Conservation (phyloP, 2,113 vertebrate genomes). For the Uria aalge region DNA sequence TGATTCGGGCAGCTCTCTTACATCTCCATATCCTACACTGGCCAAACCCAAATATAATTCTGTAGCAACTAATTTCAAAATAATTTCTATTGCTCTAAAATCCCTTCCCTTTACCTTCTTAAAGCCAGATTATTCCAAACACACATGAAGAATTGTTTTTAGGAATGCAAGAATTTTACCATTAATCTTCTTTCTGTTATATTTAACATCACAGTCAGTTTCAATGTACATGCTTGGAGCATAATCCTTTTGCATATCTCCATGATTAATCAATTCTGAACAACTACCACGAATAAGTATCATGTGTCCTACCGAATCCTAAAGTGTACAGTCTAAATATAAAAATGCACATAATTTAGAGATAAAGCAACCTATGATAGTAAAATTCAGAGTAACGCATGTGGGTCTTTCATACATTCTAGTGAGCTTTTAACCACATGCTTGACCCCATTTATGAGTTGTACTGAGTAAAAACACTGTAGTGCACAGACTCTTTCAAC, state of each 20-base stretch:
- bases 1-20: fast-evolving
- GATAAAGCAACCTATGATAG: background rate
- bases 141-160: background rate
- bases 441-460: background rate
- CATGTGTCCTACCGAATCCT: background rate
- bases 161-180: background rate
- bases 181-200: background rate
- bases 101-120: background rate
- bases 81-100: background rate
- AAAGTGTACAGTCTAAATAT: background rate
- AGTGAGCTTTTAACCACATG: background rate
- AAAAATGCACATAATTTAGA: background rate
- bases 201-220: background rate
- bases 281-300: background rate
- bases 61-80: background rate
- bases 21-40: too few relatives aligned
- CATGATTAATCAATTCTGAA: background rate
- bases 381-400: background rate
- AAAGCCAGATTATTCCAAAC: background rate
- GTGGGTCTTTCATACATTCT: background rate
- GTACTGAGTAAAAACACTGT: background rate
- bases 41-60: background rate
- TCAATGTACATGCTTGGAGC: background rate
- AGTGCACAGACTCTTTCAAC: background rate
- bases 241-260: background rate